Percentiles rank a stretch among this genome's conserved stretches.
These are phyloP conservation scores for Agelastica alni DNA, from an alignment of 2,888 invertebrate species.

Conservation along the genomic window DNA sequence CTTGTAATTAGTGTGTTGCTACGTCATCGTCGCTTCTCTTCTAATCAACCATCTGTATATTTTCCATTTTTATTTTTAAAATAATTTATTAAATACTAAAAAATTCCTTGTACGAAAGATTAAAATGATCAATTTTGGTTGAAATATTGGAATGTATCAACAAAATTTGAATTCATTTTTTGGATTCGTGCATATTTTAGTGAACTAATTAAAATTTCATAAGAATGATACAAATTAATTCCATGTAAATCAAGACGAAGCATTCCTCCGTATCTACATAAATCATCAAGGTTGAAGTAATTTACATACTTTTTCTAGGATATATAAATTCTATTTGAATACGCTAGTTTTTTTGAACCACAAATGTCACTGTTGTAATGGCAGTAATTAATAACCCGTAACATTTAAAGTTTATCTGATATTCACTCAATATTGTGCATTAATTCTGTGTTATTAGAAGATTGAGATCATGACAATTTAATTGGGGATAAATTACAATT, in stretches of 20 bases:
- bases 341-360: conserved; percentile 17
- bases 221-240: neutral
- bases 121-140: too few relatives aligned
- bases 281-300: conserved; percentile 25
- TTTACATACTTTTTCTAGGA: conserved; percentile 21
- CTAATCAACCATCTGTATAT: too few relatives aligned
- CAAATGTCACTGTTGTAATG: conserved; percentile 25
- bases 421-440: conserved; percentile 22
- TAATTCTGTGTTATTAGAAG: conserved; percentile 22
- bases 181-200: too few relatives aligned
- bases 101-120: too few relatives aligned
- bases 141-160: too few relatives aligned
- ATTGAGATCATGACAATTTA: conserved; percentile 28
- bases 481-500: conserved; percentile 23
- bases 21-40: too few relatives aligned
- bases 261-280: conserved; percentile 19
- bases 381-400: conserved; percentile 24
- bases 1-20: too few relatives aligned
- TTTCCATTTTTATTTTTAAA: too few relatives aligned
- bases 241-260: neutral
- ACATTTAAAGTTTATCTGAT: conserved; percentile 26
- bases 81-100: too few relatives aligned
- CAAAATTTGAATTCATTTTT: too few relatives aligned
- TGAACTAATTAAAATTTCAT: neutral
- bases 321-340: conserved; percentile 10